These are phyloP conservation scores for Choloepus hoffmanni DNA, from an alignment of 2,113 vertebrate species.

Conservation along the genomic window DNA sequence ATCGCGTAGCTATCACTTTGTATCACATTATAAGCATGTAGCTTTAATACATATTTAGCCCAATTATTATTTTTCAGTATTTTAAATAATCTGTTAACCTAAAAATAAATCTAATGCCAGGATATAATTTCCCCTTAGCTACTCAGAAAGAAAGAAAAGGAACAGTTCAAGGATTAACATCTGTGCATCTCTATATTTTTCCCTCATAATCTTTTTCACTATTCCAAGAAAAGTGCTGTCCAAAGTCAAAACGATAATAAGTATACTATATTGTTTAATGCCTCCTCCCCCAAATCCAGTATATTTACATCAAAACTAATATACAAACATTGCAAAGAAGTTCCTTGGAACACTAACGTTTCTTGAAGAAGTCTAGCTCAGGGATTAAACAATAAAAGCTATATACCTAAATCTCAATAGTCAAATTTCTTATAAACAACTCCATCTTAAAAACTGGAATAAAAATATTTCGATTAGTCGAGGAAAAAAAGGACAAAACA, in stretches of 20 bases:
- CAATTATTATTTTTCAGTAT: constrained; percentile 31
- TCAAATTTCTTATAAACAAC: not conserved
- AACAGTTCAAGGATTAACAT: not conserved
- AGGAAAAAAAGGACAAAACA: not conserved
- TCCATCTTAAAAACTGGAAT: not conserved
- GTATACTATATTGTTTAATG: not conserved
- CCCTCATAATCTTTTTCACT: not conserved
- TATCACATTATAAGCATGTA: not conserved
- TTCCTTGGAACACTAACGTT: not conserved
- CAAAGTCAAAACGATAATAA: not conserved
- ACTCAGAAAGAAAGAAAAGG: constrained; percentile 14
- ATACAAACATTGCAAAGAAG: not conserved
- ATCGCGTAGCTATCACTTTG: not conserved
- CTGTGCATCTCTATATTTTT: not conserved
- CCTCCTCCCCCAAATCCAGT: not conserved
- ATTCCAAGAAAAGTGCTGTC: not conserved
- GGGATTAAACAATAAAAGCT: not conserved
- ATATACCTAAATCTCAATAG: not conserved
- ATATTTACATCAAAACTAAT: not conserved
- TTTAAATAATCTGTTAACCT: constrained; percentile 15
- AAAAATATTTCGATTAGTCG: not conserved
- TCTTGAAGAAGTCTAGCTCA: not conserved
- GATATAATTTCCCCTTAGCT: not conserved
- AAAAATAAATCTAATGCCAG: constrained; percentile 1
- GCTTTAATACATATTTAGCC: not conserved